Base-by-base conservation (phyloP, 2,888 invertebrate genomes). In the Cephus runcator region DNA sequence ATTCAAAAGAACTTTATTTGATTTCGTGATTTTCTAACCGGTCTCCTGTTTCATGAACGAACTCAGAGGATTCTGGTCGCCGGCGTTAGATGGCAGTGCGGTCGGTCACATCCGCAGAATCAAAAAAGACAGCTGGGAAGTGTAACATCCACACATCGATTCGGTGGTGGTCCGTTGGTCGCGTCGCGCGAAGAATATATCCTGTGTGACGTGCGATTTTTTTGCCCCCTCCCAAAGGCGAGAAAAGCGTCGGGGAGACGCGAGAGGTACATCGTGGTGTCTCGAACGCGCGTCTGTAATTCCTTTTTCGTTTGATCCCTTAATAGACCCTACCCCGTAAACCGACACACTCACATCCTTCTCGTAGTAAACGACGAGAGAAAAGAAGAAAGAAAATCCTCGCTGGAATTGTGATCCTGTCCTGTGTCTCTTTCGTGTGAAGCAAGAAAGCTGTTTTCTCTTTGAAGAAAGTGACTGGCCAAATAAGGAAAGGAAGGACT, bases 41-140 rank as follows among this genome's bases (percentile, higher is more conserved):
- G 56, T 56, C 56, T 23, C 40, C 40, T 23, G 56, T 56, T 56
- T 56, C 23, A 23, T 15, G 40, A 40, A 40, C 23, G 56, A 56
- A 56, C 9, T 23, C 9, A 56, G 56, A 23, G 56, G 23, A 23
- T 56, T 56, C 9, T 56, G 56, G 56, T 56, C 56, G 56, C 56
- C 9, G 23, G 2, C 83, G 82, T 75, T 69, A 86, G 89, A 87
- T 88, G 87, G 84, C 84, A 82, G 71, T 77, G 73, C 75, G 35
- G 36, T 77, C 83, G 83, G 56, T 78, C 83, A 87, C 87, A 88
- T 88, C 89, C 86, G 89, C 88, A 89, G 88, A 89, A 88, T 89
- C 87, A 87, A 88, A 89, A 89, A 89, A 90, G 89, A 90, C 89
- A 89, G 89, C 88, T 89, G 89, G 85, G 87, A 89, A 89, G 87